These are phyloP conservation scores for Holothuria scabra DNA, from an alignment of 53 echinoderm and acorn worm genomes.

Conservation along the genomic window DNA sequence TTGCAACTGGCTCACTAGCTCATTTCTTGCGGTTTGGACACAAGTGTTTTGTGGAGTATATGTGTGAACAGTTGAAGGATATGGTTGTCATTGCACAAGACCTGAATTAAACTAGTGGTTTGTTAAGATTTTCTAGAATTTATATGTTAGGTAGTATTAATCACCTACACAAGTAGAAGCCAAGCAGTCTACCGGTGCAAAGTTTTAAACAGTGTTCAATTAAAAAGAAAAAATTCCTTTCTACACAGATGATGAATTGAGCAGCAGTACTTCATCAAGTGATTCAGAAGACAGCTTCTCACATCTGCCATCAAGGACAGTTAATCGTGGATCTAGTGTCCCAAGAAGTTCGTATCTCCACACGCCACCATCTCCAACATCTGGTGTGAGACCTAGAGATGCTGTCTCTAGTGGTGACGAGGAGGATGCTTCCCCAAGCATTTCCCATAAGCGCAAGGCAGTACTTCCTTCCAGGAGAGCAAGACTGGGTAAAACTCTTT, in stretches of 20 bases:
- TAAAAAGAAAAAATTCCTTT: neutral
- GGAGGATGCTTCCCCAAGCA: slow-evolving; percentile 8
- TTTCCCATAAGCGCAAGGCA: neutral
- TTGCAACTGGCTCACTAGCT: too few species aligned
- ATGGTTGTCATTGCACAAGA: too few species aligned
- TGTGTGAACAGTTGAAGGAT: too few species aligned
- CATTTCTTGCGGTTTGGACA: too few species aligned
- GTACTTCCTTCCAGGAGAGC: slow-evolving; percentile 1
- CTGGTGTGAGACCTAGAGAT: slow-evolving; percentile 36
- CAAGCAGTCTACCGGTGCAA: too few species aligned
- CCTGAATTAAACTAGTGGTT: neutral
- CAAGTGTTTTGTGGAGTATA: too few species aligned
- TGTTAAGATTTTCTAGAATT: neutral
- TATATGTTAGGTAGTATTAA: too few species aligned
- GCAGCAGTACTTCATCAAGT: neutral
- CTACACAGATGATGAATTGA: slow-evolving; percentile 36
- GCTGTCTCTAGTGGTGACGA: slow-evolving; percentile 32
- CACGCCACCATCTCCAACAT: slow-evolving; percentile 60
- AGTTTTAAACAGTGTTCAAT: too few species aligned
- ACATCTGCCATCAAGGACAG: slow-evolving; percentile 53
- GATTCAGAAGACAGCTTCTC: slow-evolving; percentile 69
- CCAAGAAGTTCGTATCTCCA: slow-evolving; percentile 24
- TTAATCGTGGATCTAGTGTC: slow-evolving; percentile 39
- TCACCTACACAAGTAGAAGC: too few species aligned
- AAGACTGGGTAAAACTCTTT: slow-evolving; percentile 21